These are phyloP conservation scores for Siniperca scherzeri DNA, from an alignment of 2,797 vertebrate genomes.

Conservation along the genomic window DNA sequence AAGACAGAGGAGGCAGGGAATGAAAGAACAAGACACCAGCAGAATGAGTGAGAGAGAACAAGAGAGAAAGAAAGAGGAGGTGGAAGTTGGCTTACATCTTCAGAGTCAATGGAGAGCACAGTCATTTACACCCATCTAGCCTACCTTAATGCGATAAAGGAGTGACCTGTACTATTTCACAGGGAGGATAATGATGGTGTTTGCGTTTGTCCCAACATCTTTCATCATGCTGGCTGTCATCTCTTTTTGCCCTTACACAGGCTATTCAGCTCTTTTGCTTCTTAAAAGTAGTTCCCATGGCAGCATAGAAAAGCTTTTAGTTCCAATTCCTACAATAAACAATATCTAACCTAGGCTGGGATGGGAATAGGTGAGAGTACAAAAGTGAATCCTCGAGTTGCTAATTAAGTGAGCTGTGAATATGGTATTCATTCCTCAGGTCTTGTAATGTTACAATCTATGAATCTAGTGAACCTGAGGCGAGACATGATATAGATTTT, in stretches of 20 bases:
- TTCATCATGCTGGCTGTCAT: constrained; percentile 62
- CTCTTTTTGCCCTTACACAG: constrained; percentile 57
- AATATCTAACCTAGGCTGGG: constrained; percentile 44
- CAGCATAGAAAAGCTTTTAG: constrained; percentile 49
- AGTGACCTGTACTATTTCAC: constrained; percentile 70
- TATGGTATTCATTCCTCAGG: constrained; percentile 23
- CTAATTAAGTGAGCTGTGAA: constrained; percentile 45
- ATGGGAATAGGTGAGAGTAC: constrained; percentile 14
- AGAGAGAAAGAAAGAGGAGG: constrained; percentile 48
- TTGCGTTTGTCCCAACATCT: constrained; percentile 72
- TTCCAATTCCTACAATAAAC: constrained; percentile 48
- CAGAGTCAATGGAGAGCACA: constrained; percentile 69
- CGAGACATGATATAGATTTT: constrained; percentile 10
- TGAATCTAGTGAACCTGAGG: constrained; percentile 11
- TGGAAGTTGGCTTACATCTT: constrained; percentile 67
- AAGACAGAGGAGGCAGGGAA: constrained; percentile 12
- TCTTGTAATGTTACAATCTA: neutral
- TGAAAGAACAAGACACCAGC: constrained; percentile 30
- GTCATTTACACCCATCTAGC: constrained; percentile 69
- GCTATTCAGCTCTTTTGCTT: constrained; percentile 53
- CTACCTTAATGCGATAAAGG: constrained; percentile 70
- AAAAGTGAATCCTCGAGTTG: constrained; percentile 30
- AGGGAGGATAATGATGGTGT: constrained; percentile 70
- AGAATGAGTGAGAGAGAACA: constrained; percentile 34
- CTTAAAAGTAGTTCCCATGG: constrained; percentile 61